A percentile compares a stretch with the other conserved stretches of the same genome.
These are phyloP conservation scores for Nomada ruficornis DNA, from an alignment of 2,888 invertebrate genomes.

Conservation along the genomic window DNA sequence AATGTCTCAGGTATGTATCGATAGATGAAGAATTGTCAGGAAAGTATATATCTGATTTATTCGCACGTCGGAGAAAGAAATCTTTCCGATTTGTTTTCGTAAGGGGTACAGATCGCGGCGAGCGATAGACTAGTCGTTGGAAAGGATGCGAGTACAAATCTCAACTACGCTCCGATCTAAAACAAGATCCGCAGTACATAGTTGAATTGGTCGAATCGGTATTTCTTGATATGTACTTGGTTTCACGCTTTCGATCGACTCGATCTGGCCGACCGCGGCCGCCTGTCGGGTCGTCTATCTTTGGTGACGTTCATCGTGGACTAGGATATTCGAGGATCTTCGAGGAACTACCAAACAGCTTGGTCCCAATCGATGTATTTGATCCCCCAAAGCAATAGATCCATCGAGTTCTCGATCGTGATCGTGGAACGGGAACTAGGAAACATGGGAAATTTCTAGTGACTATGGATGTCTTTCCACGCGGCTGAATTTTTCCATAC, in stretches of 20 bases:
- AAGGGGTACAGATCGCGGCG: too few relatives aligned
- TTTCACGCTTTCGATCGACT: conserved; percentile 29
- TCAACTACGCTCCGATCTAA: not conserved
- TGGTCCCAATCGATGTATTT: conserved; percentile 77
- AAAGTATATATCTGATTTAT: not conserved
- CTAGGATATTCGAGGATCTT: conserved; percentile 48
- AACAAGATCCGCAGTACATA: conserved; percentile 2
- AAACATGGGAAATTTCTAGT: conserved; percentile 74
- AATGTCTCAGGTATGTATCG: not conserved
- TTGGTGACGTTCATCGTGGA: conserved; percentile 45
- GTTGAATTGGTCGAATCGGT: not conserved
- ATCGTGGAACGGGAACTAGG: conserved; percentile 73
- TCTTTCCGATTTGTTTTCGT: too few relatives aligned
- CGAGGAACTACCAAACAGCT: conserved; percentile 67
- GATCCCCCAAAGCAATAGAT: conserved; percentile 78
- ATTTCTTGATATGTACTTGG: too few relatives aligned
- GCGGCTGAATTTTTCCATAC: conserved; percentile 48
- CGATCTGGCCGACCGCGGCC: conserved; percentile 14
- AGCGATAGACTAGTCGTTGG: not conserved
- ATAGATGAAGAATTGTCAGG: not conserved
- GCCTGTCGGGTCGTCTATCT: conserved; percentile 26
- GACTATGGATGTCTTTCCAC: conserved; percentile 58
- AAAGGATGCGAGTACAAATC: not conserved
- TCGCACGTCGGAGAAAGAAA: not conserved
- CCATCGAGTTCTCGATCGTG: conserved; percentile 75